Conservation (phyloP, 1,140 invertebrate genomes). For the Aporrectodea caliginosa region DNA sequence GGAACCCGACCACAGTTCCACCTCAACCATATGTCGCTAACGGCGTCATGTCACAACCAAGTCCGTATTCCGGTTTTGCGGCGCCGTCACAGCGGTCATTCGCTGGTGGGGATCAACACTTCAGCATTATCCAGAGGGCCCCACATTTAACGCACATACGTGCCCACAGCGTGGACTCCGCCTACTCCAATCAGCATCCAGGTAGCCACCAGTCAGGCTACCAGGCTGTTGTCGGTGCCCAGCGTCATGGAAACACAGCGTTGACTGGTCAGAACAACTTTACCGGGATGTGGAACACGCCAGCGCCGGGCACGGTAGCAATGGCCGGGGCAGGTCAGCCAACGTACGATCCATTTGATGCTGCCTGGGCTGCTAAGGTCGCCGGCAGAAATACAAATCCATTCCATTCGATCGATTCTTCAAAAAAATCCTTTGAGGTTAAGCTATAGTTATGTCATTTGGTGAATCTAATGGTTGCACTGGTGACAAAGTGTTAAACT, state of each 20-base stretch:
- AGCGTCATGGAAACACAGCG: neutral
- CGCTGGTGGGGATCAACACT: neutral
- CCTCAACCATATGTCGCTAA: neutral
- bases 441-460: neutral
- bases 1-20: neutral
- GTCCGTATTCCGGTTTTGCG: neutral
- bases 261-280: neutral
- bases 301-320: neutral
- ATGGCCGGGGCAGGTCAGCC: neutral
- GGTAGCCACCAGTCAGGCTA: neutral
- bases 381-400: neutral
- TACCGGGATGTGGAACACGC: neutral
- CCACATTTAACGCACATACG: neutral
- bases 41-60: neutral
- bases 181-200: neutral
- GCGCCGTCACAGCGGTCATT: neutral
- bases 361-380: neutral
- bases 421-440: neutral
- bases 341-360: neutral
- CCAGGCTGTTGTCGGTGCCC: neutral
- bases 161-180: neutral
- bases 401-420: neutral
- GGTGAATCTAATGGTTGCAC: too few species aligned
- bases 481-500: too few species aligned
- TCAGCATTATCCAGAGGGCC: neutral